A percentile compares a stretch with the other conserved stretches of the same genome.
phyloP scores from a whole-genome alignment of 2,113 vertebrate genomes.

The Fregata magnificens region DNA sequence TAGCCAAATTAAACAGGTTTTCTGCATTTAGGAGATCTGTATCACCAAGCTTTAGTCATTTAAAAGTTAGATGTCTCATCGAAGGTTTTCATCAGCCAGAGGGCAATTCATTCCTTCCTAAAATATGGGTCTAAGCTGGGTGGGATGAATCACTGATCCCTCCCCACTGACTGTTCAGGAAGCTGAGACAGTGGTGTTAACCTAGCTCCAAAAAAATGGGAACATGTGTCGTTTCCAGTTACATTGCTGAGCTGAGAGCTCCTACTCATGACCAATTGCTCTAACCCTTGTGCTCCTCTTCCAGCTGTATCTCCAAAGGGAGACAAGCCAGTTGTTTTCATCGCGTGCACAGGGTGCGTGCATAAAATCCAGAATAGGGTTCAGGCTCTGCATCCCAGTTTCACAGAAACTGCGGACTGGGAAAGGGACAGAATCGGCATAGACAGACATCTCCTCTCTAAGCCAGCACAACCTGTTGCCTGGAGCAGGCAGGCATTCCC shows the following conservation, averaged over 20 bases:
- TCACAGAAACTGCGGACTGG: not conserved
- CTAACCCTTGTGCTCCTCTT: not conserved
- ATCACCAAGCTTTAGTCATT: slow-evolving; percentile 29
- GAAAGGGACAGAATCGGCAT: not conserved
- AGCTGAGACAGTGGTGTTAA: slow-evolving; percentile 4
- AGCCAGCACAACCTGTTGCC: not conserved
- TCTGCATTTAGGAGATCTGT: slow-evolving; percentile 11
- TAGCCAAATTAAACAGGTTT: slow-evolving; percentile 10
- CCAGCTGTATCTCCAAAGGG: not conserved
- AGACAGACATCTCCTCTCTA: not conserved
- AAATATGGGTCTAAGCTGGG: not conserved
- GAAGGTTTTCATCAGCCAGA: not conserved
- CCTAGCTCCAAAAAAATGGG: not conserved
- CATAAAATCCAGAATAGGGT: not conserved
- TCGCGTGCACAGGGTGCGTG: not conserved
- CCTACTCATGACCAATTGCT: not conserved
- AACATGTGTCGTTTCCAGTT: not conserved
- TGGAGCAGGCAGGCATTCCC: not conserved
- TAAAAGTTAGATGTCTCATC: slow-evolving; percentile 11
- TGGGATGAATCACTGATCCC: slow-evolving; percentile 31
- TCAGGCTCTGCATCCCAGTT: not conserved
- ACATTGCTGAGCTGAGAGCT: not conserved
- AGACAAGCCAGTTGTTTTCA: not conserved
- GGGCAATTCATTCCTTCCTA: not conserved
- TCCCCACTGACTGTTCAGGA: slow-evolving; percentile 45